Base-by-base conservation (phyloP, 2,113 vertebrate species). In the Caracal caracal region DNA sequence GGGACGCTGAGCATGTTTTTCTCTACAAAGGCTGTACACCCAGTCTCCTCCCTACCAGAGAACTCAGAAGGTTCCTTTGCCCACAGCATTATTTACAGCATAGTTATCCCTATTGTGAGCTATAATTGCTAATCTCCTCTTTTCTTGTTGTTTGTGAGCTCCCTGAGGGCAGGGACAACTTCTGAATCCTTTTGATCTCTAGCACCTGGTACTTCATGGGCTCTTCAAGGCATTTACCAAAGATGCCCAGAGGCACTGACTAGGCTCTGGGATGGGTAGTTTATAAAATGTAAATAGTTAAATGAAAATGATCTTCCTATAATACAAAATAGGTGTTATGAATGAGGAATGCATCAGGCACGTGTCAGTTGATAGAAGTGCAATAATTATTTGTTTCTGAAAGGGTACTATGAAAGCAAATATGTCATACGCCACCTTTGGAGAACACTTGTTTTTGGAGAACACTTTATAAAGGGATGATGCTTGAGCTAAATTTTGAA, bases 401-500 rank as follows among this genome's bases (percentile, higher is more conserved):
- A 86, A 85, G 68, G 2, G 6, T 63, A 6, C 8, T 63, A 0
- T 33, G 59, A 37, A 90, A 78, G 47, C 30, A 86, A 61, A 7
- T n/a, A 53, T 78, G 37, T 68, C 35, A 63, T n/a, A 73, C 24
- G 28, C 4, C 49, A 79, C 15, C 43, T 80, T 94, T 73, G 70
- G 95, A 75, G 68, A 88, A 59, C 4, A 53, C 19, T 87, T 81
- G 17, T 59, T 59, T 84, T 94, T 73, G 70, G 96, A 70, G 63
- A 88, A 59, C 4, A 53, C 28, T 87, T 81, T 33, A 40, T 96
- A 83, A 81, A 89, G 19, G 35, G 10, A 49, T 90, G n/a, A 30
- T 75, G 24, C 43, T 94, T 86, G 63, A 90, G 10, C 81, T 97
- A 70, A 94, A 85, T 78, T 88, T 79, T 71, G 51, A 96, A 97